Percentiles rank a stretch among this genome's conserved stretches.
Evolutionary conservation across 2,113 vertebrate species (phyloP).

Genomic region (Pycnonotus jocosus): DNA sequence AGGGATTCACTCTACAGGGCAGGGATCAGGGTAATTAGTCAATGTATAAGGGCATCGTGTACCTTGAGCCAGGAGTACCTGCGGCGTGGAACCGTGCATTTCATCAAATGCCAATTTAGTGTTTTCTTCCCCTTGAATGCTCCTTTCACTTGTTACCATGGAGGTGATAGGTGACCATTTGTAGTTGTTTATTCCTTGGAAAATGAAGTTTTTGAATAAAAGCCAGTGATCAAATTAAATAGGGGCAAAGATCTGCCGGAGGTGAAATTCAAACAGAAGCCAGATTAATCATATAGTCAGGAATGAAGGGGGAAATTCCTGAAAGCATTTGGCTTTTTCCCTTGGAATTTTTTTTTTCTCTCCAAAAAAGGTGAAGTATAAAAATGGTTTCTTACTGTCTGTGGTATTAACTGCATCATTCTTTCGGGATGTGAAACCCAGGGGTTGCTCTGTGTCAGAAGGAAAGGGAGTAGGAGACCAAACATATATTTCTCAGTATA

Average conservation of each 20-base stretch:
- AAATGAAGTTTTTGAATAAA: slow-evolving; percentile 74
- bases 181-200: slow-evolving; percentile 43
- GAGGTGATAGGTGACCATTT: slow-evolving; percentile 48
- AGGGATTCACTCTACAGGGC: neutral
- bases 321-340: neutral
- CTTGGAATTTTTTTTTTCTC: neutral
- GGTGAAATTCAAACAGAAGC: slow-evolving; percentile 72
- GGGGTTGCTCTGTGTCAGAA: neutral
- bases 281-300: slow-evolving; percentile 66
- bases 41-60: neutral
- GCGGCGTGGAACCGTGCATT: neutral
- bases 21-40: neutral
- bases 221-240: slow-evolving; percentile 72
- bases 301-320: slow-evolving; percentile 40
- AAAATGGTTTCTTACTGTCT: neutral
- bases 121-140: neutral
- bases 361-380: neutral
- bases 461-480: neutral
- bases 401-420: neutral
- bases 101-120: neutral
- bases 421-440: neutral
- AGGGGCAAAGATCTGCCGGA: slow-evolving; percentile 62
- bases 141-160: slow-evolving; percentile 28
- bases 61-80: neutral
- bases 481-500: fast-evolving